Percentiles rank a stretch among this genome's conserved stretches.
phyloP scores from a whole-genome alignment of 2,113 vertebrate genomes.

The Hypomesus transpacificus region DNA sequence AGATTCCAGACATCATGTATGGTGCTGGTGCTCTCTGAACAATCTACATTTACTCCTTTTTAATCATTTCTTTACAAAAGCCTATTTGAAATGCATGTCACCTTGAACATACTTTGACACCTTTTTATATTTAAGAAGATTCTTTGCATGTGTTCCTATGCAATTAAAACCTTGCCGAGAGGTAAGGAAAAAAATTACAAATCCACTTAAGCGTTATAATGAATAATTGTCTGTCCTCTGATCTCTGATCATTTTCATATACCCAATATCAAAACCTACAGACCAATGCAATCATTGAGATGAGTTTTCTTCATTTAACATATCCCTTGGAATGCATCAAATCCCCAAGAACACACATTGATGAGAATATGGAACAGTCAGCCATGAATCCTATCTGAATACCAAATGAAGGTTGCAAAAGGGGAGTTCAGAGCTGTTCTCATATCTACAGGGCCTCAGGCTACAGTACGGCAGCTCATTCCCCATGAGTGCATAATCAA shows the following conservation, averaged over 20 bases:
- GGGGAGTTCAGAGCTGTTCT: constrained; percentile 34
- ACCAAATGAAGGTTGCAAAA: constrained; percentile 43
- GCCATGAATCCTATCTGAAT: constrained; percentile 51
- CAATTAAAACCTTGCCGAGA: constrained; percentile 3
- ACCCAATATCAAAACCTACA: constrained; percentile 26
- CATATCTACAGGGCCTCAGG: constrained; percentile 42
- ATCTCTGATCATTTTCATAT: constrained; percentile 13
- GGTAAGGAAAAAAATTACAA: not conserved
- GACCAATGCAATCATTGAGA: constrained; percentile 31
- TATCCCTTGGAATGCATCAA: constrained; percentile 25
- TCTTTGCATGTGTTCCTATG: not conserved
- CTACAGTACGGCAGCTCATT: constrained; percentile 41
- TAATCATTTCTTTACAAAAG: not conserved
- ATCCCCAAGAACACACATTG: constrained; percentile 46
- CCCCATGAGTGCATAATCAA: constrained; percentile 44
- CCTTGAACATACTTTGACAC: not conserved
- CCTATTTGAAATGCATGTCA: not conserved
- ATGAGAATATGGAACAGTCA: constrained; percentile 35
- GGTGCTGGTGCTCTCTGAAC: not conserved
- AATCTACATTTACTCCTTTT: not conserved
- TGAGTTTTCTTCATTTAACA: constrained; percentile 27
- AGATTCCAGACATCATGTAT: not conserved
- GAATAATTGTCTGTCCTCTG: constrained; percentile 16
- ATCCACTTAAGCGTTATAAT: constrained; percentile 12
- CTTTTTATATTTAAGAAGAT: not conserved